Evolutionary conservation across 2,113 vertebrate genomes (phyloP), one percentile per base, ranked within the genome.

Genomic region (Tragelaphus buxtoni): DNA sequence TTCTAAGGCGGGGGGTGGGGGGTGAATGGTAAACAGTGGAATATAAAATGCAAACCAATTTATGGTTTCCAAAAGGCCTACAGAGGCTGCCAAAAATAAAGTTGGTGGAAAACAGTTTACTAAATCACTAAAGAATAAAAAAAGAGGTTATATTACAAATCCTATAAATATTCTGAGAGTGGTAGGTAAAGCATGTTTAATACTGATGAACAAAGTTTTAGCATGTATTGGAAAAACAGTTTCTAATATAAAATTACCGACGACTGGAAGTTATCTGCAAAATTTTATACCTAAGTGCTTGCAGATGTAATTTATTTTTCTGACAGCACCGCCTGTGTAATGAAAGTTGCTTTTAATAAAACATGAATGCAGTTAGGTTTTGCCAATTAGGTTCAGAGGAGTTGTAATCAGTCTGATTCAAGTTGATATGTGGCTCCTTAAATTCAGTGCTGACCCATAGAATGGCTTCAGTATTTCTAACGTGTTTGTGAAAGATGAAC

Each of bases 301-400:
- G 96, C 98, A 98, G 98, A 98, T 98, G 97, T 98, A 98, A 98
- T 98, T 98, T 98, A 98, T 98, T 97, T 98, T 98, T 98, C 96
- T 98, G 98, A 98, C 97, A 98, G 97, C 98, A 93, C 92, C 28
- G 95, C 84, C 97, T 97, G 90, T 96, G 97, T 97, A 98, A 97
- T 97, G 98, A 98, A 99, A 99, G 96, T 98, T 97, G 97, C 90
- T 98, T 98, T 98, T 98, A 98, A 98, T 98, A 98, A 98, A 98
- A 98, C 98, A 98, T 98, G 98, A 98, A 95, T 60, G 96, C 93
- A 96, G 96, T 98, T 98, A 96, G 76, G 30, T 98, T 98, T 98
- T 98, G 97, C 98, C 97, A 97, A 97, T 98, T 98, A 97, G 96
- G 96, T 98, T 98, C 93, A 97, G 96, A 97, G 98, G 97, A 98